phyloP scores from a whole-genome alignment of 2,888 invertebrate genomes.

The Junonia oenone region DNA sequence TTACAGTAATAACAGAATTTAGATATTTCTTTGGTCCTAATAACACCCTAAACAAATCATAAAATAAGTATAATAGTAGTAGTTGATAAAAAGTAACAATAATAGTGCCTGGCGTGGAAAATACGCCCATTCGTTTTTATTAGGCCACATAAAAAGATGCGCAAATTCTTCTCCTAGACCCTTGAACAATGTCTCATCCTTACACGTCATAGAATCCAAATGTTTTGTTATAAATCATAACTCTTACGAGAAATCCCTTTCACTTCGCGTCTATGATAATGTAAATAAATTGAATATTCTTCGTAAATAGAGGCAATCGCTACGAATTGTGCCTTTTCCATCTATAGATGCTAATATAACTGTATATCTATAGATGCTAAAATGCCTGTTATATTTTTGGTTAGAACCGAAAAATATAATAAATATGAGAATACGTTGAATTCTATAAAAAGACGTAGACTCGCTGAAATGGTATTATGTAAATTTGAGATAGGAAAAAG shows the following conservation, averaged over 20 bases:
- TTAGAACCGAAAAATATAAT: no score
- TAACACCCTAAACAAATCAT: not conserved
- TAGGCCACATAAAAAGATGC: not conserved
- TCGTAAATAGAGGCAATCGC: not conserved
- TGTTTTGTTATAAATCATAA: not conserved
- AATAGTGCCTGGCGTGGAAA: not conserved
- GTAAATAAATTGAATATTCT: conserved; percentile 14
- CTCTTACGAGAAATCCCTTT: no score
- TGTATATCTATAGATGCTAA: no score
- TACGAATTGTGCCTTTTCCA: not conserved
- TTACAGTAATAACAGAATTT: no score
- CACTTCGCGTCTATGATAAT: conserved; percentile 6
- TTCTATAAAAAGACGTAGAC: no score
- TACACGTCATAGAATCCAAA: not conserved
- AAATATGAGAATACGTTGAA: no score
- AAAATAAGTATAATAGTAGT: no score
- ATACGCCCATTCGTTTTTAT: not conserved
- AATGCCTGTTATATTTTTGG: no score
- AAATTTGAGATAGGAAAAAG: no score
- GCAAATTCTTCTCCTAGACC: not conserved
- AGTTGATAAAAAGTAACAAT: no score
- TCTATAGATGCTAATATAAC: not conserved
- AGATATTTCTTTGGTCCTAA: no score
- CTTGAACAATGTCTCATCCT: not conserved
- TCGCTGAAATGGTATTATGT: no score